Percentiles rank a stretch among this genome's conserved stretches.
These are phyloP conservation scores for Paratrypauchen microcephalus DNA, from an alignment of 2,797 vertebrate genomes.

Conservation along the genomic window DNA sequence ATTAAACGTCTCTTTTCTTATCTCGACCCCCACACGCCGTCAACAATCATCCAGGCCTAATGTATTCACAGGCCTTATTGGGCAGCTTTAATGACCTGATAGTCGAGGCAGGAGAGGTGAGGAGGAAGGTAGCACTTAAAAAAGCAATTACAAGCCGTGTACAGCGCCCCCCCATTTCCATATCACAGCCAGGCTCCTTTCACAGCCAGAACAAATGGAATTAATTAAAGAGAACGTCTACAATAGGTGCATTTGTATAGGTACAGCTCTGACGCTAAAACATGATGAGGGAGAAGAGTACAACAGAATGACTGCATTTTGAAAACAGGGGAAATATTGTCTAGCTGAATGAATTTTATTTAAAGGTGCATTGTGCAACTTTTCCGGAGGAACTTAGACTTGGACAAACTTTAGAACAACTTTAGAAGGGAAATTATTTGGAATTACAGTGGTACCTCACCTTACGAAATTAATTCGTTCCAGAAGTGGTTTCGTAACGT, in stretches of 20 bases:
- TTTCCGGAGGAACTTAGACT: too few relatives aligned
- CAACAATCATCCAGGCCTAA: slow-evolving; percentile 62
- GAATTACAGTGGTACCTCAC: too few relatives aligned
- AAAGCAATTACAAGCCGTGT: slow-evolving; percentile 51
- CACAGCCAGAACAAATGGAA: slow-evolving; percentile 22
- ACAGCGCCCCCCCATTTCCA: slow-evolving; percentile 35
- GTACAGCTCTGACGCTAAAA: slow-evolving; percentile 7
- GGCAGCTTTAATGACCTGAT: slow-evolving; percentile 67
- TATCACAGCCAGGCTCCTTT: slow-evolving; percentile 21
- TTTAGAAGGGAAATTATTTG: too few relatives aligned
- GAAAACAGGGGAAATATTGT: not conserved
- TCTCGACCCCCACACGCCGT: slow-evolving; percentile 33
- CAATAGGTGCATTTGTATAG: slow-evolving; percentile 19
- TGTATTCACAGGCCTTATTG: slow-evolving; percentile 67
- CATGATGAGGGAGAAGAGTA: not conserved
- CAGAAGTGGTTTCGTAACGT: too few relatives aligned
- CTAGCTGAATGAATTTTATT: not conserved
- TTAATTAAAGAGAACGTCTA: slow-evolving; percentile 36
- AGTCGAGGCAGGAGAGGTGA: slow-evolving; percentile 45
- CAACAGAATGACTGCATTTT: not conserved
- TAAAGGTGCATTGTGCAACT: too few relatives aligned
- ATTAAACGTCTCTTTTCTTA: slow-evolving; percentile 53
- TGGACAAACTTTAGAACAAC: too few relatives aligned
- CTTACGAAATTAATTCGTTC: too few relatives aligned
- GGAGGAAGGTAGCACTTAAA: slow-evolving; percentile 56